Base-by-base conservation (phyloP, 1,140 invertebrate genomes). In the Ericerus pela region DNA sequence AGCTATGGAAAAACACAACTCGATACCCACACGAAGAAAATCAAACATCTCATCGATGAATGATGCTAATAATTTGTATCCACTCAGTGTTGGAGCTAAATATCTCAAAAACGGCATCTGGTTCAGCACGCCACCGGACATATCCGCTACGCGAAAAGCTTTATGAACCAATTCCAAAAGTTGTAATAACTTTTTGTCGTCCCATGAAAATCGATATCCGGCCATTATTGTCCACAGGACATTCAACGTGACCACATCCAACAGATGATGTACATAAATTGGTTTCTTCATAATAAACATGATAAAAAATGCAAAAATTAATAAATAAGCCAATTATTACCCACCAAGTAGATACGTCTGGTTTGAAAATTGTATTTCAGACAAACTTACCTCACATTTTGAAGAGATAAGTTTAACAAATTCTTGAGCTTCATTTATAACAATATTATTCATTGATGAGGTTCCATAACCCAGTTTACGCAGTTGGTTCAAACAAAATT, bases 221-320 rank as follows among this genome's bases (percentile, higher is more conserved):
- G 81, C 80, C 1, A 84, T 71, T 61, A 86, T 73, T 29, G 70
- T 72, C 80, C 84, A 88, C 1, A 88, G 67, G 2, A 81, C 76
- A 67, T 87, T 88, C 1, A 84, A 62, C 2, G 82, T 74, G 0
- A 76, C 69, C 1, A 81, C 68, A 55, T 79, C 75, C 55, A 84
- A 78, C 31, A 72, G 69, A 4, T 47, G 51, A 52, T 60, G 43
- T 14, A 62, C 36, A 31, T 54, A 11, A 14, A 62, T 54, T 10
- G 37, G 41, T 56, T 56, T 55, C 27, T 60, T 60, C 59, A 41
- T 33, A 2, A 28, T 26, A 27, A 30, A 60, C n/a, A n/a, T 16
- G 18, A 38, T 5, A 31, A 37, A 37, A 5, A 20, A 24, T 20
- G 26, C n/a, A n/a, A n/a, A n/a, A n/a, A n/a, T n/a, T n/a, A 56